phyloP scores from a whole-genome alignment of 2,113 vertebrate genomes.

The Acinonyx jubatus region DNA sequence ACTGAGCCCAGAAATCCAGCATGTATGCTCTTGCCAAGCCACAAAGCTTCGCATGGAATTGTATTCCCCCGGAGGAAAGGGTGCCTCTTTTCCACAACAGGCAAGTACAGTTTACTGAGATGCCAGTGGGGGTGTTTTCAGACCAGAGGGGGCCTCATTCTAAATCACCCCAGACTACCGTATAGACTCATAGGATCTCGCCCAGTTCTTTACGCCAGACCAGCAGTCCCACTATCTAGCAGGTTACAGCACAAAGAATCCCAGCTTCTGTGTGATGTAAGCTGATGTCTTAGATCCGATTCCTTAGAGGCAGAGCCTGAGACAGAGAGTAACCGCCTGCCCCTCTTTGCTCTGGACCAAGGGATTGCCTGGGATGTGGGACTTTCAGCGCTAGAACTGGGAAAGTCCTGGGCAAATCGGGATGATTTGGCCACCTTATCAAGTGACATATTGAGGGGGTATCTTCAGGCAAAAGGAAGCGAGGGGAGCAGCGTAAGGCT shows the following conservation, averaged over 20 bases:
- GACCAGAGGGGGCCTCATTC: background rate
- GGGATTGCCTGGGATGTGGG: background rate
- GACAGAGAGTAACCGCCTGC: background rate
- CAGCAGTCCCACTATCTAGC: background rate
- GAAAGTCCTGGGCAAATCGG: background rate
- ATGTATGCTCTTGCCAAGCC: background rate
- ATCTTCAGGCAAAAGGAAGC: background rate
- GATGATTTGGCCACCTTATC: background rate
- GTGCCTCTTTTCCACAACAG: background rate
- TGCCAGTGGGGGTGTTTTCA: background rate
- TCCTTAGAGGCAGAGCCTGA: background rate
- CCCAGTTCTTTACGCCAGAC: background rate
- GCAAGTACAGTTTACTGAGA: background rate
- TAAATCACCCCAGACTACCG: background rate
- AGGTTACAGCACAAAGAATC: background rate
- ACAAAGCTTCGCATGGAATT: background rate
- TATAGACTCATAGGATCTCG: background rate
- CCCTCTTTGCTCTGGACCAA: background rate
- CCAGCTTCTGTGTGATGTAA: background rate
- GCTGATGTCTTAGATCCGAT: background rate
- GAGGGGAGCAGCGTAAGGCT: background rate
- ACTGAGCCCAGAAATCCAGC: background rate
- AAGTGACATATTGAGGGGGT: background rate
- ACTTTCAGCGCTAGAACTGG: background rate
- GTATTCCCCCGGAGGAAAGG: background rate